A percentile compares a stretch with the other conserved stretches of the same genome.
Evolutionary conservation across 2,888 invertebrate species (phyloP).

Genomic region (Salticus scenicus): DNA sequence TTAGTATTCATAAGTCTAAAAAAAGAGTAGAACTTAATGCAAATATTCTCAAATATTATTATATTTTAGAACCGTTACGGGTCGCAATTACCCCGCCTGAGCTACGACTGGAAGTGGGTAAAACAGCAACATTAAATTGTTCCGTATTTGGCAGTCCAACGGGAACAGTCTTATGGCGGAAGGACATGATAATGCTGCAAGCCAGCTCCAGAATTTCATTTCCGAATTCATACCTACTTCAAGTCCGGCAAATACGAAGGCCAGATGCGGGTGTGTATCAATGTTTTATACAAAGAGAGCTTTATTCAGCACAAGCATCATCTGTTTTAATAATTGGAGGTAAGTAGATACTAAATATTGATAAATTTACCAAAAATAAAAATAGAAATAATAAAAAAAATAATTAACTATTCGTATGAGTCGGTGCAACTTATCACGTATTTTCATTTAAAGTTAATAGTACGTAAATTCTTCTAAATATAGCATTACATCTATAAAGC

Average conservation of each 20-base stretch:
- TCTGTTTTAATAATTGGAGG: constrained; percentile 69
- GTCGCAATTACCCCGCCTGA: constrained; percentile 47
- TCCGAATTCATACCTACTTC: constrained; percentile 55
- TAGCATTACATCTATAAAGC: no score
- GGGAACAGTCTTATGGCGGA: constrained; percentile 58
- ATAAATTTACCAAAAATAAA: no score
- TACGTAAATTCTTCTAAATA: no score
- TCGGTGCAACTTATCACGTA: no score
- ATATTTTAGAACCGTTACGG: constrained; percentile 38
- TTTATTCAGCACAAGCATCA: constrained; percentile 67
- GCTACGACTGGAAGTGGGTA: constrained; percentile 62
- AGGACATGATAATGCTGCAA: constrained; percentile 55
- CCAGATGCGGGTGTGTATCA: constrained; percentile 70
- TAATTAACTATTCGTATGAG: no score
- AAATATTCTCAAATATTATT: no score
- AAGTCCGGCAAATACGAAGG: constrained; percentile 57
- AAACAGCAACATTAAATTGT: constrained; percentile 68
- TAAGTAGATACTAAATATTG: no score
- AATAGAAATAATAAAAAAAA: no score
- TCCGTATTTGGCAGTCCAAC: constrained; percentile 60
- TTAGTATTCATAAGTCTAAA: no score
- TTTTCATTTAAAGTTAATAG: no score
- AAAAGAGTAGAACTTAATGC: no score
- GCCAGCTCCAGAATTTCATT: constrained; percentile 48
- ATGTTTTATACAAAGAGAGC: constrained; percentile 69